Conservation (phyloP, 2,797 vertebrate species). For the Catamblyrhynchus diadema region DNA sequence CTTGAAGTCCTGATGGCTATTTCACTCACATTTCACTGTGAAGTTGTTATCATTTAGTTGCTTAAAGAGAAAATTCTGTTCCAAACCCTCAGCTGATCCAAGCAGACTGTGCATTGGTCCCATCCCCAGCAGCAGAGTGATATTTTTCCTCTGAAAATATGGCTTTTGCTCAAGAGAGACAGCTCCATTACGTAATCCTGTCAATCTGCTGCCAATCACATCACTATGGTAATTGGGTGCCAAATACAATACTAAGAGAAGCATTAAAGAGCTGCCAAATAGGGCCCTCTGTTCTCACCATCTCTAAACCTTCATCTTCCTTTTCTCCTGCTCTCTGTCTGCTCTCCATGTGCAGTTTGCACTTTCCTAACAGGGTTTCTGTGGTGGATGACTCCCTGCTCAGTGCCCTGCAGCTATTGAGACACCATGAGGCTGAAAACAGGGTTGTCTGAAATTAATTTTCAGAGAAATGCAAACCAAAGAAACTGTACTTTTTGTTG, state of each 20-base stretch:
- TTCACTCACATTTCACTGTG: not conserved
- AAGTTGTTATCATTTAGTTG: not conserved
- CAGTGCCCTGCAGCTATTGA: not conserved
- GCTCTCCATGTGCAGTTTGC: not conserved
- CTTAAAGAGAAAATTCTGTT: not conserved
- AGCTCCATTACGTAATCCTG: conserved; percentile 18
- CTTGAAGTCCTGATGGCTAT: not conserved
- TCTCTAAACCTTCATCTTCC: not conserved
- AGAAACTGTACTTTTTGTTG: not conserved
- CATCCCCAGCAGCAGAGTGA: not conserved
- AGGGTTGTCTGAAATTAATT: not conserved
- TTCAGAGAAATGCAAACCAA: not conserved
- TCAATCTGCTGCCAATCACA: conserved; percentile 44
- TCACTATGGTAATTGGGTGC: not conserved
- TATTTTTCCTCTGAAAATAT: not conserved
- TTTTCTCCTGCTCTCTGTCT: not conserved
- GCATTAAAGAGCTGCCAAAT: not conserved
- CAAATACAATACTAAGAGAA: conserved; percentile 5
- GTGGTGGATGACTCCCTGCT: not conserved
- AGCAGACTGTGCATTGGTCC: not conserved
- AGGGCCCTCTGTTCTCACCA: not conserved
- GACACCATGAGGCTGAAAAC: not conserved
- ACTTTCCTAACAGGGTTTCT: not conserved
- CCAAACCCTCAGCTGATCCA: not conserved
- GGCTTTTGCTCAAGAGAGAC: conserved; percentile 2